Evolutionary conservation across 2,888 invertebrate species (phyloP).

Genomic region (Pelosia muscerda): DNA sequence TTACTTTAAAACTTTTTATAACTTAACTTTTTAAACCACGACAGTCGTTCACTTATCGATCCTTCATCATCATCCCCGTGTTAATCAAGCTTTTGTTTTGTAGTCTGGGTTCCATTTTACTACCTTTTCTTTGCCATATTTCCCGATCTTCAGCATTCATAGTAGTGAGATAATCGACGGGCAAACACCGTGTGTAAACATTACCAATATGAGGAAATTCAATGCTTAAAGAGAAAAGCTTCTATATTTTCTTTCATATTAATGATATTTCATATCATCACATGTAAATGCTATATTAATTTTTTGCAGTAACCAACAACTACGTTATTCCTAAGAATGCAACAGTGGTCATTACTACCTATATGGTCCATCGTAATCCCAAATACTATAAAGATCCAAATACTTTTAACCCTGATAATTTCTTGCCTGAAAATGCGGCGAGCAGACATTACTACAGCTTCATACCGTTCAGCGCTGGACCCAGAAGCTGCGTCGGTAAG

Average conservation of each 20-base stretch:
- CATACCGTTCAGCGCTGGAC: slow-evolving; percentile 93
- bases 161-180: too few relatives aligned
- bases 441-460: slow-evolving; percentile 93
- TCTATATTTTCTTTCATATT: not conserved
- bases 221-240: not conserved
- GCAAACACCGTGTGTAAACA: too few relatives aligned
- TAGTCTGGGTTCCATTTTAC: too few relatives aligned
- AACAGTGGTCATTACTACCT: slow-evolving; percentile 89
- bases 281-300: not conserved
- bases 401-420: slow-evolving; percentile 92
- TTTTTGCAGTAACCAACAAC: slow-evolving; percentile 85
- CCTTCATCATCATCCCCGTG: too few relatives aligned
- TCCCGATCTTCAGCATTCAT: too few relatives aligned
- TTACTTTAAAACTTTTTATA: too few relatives aligned
- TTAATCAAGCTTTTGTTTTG: too few relatives aligned
- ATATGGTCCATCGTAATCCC: slow-evolving; percentile 89
- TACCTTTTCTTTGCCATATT: too few relatives aligned
- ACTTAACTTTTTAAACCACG: too few relatives aligned
- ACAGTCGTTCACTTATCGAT: too few relatives aligned
- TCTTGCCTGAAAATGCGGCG: slow-evolving; percentile 91
- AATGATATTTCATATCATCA: too few relatives aligned
- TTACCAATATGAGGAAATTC: too few relatives aligned
- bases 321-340: slow-evolving; percentile 90
- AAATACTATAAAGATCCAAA: slow-evolving; percentile 90
- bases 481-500: slow-evolving; percentile 92